These are phyloP conservation scores for Acrobasis consociella DNA, from an alignment of 2,888 invertebrate species.

Conservation along the genomic window DNA sequence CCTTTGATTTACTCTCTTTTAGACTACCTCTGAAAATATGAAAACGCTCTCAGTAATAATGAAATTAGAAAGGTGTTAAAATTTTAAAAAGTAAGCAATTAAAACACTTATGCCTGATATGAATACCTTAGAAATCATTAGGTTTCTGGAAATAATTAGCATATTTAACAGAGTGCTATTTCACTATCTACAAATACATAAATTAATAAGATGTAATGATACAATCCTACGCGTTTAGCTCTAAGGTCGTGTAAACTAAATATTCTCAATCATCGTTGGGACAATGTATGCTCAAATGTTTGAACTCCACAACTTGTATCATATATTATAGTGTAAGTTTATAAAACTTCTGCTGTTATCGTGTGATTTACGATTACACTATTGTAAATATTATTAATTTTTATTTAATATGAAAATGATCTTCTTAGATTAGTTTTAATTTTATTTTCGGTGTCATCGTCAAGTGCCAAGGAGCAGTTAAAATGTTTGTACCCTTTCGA, in stretches of 20 bases:
- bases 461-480: slow-evolving; percentile 73
- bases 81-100: too few relatives aligned
- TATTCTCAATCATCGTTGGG: slow-evolving; percentile 43
- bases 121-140: too few relatives aligned
- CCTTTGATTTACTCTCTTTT: too few relatives aligned
- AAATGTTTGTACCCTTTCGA: slow-evolving; percentile 26
- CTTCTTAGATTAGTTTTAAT: slow-evolving; percentile 63
- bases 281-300: slow-evolving; percentile 59
- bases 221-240: background rate
- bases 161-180: too few relatives aligned
- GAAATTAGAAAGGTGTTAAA: too few relatives aligned
- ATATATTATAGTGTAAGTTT: slow-evolving; percentile 55
- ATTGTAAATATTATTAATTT: slow-evolving; percentile 60
- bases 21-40: too few relatives aligned
- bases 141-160: too few relatives aligned
- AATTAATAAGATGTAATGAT: too few relatives aligned
- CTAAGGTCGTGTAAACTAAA: slow-evolving; percentile 21
- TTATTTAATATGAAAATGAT: slow-evolving; percentile 69
- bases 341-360: slow-evolving; percentile 50
- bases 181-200: too few relatives aligned
- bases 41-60: too few relatives aligned
- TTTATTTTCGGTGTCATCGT: slow-evolving; percentile 71
- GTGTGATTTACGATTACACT: slow-evolving; percentile 46
- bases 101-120: too few relatives aligned
- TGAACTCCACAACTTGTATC: slow-evolving; percentile 49